phyloP scores from a whole-genome alignment of 1,140 invertebrate genomes.

The Araneus ventricosus region DNA sequence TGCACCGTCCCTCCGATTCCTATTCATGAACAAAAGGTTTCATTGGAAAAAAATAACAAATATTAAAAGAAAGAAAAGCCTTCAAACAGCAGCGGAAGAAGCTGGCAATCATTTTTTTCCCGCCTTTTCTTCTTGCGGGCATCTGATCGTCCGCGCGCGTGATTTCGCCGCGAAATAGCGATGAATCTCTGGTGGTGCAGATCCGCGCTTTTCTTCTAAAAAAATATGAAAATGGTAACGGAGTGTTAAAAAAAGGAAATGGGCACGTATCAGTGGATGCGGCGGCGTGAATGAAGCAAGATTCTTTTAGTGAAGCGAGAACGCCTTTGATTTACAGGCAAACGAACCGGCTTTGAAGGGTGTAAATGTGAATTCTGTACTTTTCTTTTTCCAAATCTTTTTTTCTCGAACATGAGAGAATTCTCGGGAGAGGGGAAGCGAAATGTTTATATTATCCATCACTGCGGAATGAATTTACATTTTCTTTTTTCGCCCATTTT shows the following conservation, averaged over 20 bases:
- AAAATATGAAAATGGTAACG: conserved; percentile 36
- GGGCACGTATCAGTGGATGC: conserved; percentile 1
- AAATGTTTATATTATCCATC: conserved; percentile 13
- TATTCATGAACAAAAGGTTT: no score
- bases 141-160: neutral
- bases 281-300: neutral
- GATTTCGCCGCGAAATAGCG: conserved; percentile 7
- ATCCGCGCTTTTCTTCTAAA: neutral
- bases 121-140: neutral
- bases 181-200: neutral
- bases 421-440: neutral
- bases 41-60: no score
- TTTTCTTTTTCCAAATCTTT: conserved; percentile 55
- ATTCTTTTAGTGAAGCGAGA: neutral
- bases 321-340: conserved; percentile 45
- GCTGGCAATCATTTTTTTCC: neutral
- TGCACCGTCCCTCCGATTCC: no score
- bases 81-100: neutral
- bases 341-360: neutral
- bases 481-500: no score
- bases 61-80: no score
- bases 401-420: conserved; percentile 3
- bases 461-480: no score
- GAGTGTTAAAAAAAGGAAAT: conserved; percentile 46
- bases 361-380: conserved; percentile 60